phyloP scores from a whole-genome alignment of 2,888 invertebrate genomes.

The Strigamia crassipes region DNA sequence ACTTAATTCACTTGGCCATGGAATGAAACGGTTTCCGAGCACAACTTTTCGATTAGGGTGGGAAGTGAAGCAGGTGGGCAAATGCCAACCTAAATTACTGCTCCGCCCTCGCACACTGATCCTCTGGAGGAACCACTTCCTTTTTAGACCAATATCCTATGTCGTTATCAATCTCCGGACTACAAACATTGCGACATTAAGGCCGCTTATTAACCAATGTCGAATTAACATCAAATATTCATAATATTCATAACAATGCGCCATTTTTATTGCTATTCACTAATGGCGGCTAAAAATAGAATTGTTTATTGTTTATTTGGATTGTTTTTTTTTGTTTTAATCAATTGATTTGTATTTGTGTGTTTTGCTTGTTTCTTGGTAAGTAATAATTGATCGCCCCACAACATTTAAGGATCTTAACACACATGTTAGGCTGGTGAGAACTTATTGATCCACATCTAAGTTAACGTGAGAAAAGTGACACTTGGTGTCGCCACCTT shows the following conservation, averaged over 20 bases:
- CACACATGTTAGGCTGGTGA: conserved; percentile 40
- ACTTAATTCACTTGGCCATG: conserved; percentile 34
- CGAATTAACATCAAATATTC: background rate
- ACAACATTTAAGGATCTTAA: conserved; percentile 39
- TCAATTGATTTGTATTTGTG: background rate
- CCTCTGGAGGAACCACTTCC: conserved; percentile 1
- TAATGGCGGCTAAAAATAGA: background rate
- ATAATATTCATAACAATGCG: background rate
- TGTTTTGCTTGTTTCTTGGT: background rate
- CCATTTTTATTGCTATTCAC: background rate
- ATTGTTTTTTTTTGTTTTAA: background rate
- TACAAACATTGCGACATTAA: conserved; percentile 23
- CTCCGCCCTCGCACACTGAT: conserved; percentile 32
- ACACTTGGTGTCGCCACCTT: conserved; percentile 40
- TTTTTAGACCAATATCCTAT: conserved; percentile 40
- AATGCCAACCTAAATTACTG: conserved; percentile 39
- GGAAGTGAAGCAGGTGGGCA: conserved; percentile 43
- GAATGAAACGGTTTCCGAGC: conserved; percentile 34
- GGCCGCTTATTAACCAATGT: background rate
- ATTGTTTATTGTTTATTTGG: background rate
- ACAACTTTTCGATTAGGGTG: conserved; percentile 45
- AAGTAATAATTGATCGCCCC: conserved; percentile 17
- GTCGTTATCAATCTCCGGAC: conserved; percentile 19
- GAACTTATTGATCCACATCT: conserved; percentile 42
- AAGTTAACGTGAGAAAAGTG: conserved; percentile 42